Percentiles rank a stretch among this genome's conserved stretches.
Evolutionary conservation across 2,113 vertebrate species (phyloP).

Genomic region (Anser cygnoides): DNA sequence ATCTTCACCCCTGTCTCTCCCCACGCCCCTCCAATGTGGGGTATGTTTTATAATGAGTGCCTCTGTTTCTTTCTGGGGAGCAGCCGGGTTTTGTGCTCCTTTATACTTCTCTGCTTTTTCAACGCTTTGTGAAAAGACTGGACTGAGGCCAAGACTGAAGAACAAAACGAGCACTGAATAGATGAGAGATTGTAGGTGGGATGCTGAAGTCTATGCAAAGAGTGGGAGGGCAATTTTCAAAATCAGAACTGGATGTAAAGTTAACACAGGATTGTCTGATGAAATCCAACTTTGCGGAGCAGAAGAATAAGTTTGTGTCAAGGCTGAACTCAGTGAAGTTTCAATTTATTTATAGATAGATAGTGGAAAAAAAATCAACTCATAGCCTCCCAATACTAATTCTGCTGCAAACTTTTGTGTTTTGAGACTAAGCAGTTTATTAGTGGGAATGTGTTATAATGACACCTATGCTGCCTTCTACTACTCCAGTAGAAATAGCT

Average conservation of each 20-base stretch:
- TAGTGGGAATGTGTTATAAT: background rate
- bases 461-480: slow-evolving; percentile 18
- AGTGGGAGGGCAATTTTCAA: slow-evolving; percentile 65
- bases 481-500: slow-evolving; percentile 19
- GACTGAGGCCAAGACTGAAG: slow-evolving; percentile 57
- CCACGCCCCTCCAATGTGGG: background rate
- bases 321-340: background rate
- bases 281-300: background rate
- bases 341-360: background rate
- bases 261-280: slow-evolving; percentile 38
- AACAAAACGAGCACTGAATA: slow-evolving; percentile 64
- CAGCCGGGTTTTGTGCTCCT: slow-evolving; percentile 1
- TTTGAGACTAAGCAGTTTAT: slow-evolving; percentile 4
- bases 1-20: background rate
- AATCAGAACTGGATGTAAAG: slow-evolving; percentile 57
- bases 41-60: background rate
- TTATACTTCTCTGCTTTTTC: slow-evolving; percentile 26
- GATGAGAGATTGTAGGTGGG: slow-evolving; percentile 66
- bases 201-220: slow-evolving; percentile 53
- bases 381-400: background rate
- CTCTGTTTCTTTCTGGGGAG: slow-evolving; percentile 1
- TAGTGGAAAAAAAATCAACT: background rate
- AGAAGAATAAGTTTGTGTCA: background rate
- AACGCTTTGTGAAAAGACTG: slow-evolving; percentile 23
- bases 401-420: background rate